phyloP scores from a whole-genome alignment of 2,797 vertebrate genomes.

The Poecilia velifera region DNA sequence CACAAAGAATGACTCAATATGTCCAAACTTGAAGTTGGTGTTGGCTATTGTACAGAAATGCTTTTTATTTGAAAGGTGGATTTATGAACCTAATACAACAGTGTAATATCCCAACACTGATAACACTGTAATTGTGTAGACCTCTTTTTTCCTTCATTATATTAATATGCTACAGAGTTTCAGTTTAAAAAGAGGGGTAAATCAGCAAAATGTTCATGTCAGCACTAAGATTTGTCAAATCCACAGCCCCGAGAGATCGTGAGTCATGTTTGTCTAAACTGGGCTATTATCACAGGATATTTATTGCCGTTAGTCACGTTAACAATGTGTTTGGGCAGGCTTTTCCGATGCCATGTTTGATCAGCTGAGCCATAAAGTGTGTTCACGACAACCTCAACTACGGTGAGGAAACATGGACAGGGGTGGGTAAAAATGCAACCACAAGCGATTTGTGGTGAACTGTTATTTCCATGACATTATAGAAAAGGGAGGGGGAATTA shows the following conservation, averaged over 20 bases:
- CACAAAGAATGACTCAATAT: not conserved
- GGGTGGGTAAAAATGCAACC: slow-evolving; percentile 3
- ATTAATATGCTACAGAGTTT: not conserved
- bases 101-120: not conserved
- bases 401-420: slow-evolving; percentile 7
- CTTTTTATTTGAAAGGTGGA: not conserved
- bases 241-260: not conserved
- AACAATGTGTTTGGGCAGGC: slow-evolving; percentile 46
- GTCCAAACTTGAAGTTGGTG: not conserved
- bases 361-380: slow-evolving; percentile 56
- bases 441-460: not conserved
- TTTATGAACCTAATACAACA: not conserved
- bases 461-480: slow-evolving; percentile 10
- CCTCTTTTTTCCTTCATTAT: not conserved
- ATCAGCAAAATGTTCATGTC: not conserved
- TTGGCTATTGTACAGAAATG: not conserved
- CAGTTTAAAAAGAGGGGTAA: not conserved
- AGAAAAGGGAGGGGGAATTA: not conserved
- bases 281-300: slow-evolving; percentile 56
- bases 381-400: slow-evolving; percentile 30
- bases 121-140: not conserved
- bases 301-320: slow-evolving; percentile 49
- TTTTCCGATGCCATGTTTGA: slow-evolving; percentile 57
- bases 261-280: slow-evolving; percentile 52
- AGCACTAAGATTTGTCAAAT: slow-evolving; percentile 27